Evolutionary conservation across 2,113 vertebrate species (phyloP), one percentile per base, ranked within the genome.

Genomic region (Aspiorhynchus laticeps): DNA sequence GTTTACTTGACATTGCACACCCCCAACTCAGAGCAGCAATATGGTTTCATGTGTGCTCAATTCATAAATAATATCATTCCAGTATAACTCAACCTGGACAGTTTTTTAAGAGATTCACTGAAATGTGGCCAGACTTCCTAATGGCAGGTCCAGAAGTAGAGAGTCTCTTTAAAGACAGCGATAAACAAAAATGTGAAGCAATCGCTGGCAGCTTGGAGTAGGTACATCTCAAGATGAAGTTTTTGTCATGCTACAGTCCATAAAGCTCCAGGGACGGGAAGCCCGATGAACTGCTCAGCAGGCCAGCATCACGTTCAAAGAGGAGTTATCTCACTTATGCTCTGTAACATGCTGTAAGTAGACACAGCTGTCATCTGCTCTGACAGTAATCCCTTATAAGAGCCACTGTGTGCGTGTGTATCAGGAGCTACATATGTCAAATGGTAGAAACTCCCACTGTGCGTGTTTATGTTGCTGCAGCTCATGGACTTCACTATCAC

Each of bases 361-460:
- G 82, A 84, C 82, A 38, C 36, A 56, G 12, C 82, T 84, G 82
- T 84, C 65, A 84, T 74, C 31, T 83, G 28, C n/a, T 84, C 48
- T 74, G 82, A 84, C 82, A 84, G 21, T 84, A 59, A 74, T 84
- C 82, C 82, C 69, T 59, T 71, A 83, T 67, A 71, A 71, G 80
- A 71, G 80, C 63, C 41, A 33, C 43, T 51, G 11, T 24, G 10
- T 33, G 80, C 7, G 41, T 69, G 61, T 43, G 59, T 46, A 41
- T 81, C 81, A 7, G 43, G 19, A 51, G 43, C 28, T 74, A 59
- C 65, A 71, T 53, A 31, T 84, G 82, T 74, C 82, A 74, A 84
- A 84, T 12, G 10, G 46, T 56, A 59, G 31, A 84, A 74, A 38
- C 69, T 74, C 46, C 69, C 82, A 56, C 82, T 56, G 82, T 2